Evolutionary conservation across 2,888 invertebrate genomes (phyloP).

Genomic region (Cephus nigrinus): DNA sequence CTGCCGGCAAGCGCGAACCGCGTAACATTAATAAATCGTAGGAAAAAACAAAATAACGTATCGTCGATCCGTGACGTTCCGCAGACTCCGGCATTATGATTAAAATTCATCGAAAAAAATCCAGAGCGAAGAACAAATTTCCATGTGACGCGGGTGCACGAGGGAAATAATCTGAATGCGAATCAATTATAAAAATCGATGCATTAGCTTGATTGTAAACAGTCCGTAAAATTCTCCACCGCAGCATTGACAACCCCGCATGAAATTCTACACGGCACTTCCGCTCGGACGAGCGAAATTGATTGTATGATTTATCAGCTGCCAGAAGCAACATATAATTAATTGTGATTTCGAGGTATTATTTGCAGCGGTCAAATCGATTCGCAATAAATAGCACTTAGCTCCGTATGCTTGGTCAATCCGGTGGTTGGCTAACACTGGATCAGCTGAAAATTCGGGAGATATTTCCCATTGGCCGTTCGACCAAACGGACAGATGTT

Average conservation of each 20-base stretch:
- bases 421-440: conserved; percentile 40
- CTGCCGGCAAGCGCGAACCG: not conserved
- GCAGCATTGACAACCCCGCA: conserved; percentile 1
- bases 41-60: not conserved
- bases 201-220: not conserved
- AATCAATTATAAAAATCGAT: conserved; percentile 2
- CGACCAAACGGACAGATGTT: not conserved
- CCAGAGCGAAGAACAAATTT: not conserved
- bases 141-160: conserved; percentile 8
- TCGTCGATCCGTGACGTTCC: not conserved
- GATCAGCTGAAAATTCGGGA: conserved; percentile 48
- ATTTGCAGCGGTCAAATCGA: conserved; percentile 53
- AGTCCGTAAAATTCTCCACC: conserved; percentile 2
- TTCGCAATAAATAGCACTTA: conserved; percentile 55
- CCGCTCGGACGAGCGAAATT: conserved; percentile 40
- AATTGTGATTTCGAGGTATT: conserved; percentile 55
- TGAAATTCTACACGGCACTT: conserved; percentile 7
- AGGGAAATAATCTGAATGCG: not conserved
- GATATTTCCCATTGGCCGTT: conserved; percentile 9
- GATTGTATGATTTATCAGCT: conserved; percentile 59
- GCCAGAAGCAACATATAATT: conserved; percentile 58
- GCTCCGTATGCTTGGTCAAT: conserved; percentile 37
- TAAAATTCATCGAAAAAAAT: not conserved
- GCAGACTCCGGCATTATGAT: not conserved
- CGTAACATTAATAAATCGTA: not conserved